These are phyloP conservation scores for Chrysocyon brachyurus DNA, from an alignment of 2,797 vertebrate species.

Conservation along the genomic window DNA sequence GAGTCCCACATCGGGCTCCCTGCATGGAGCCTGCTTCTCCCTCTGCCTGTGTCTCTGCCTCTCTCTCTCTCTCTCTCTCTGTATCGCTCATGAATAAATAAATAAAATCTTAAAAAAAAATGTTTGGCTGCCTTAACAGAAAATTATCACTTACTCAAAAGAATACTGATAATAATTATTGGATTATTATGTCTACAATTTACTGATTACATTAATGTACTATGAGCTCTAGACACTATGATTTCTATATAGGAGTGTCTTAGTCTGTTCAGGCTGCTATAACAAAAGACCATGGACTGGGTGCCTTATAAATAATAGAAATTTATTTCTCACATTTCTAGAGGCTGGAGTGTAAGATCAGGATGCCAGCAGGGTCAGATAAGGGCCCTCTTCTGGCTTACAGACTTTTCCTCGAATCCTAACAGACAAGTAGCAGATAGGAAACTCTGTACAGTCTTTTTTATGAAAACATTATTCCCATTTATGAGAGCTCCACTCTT, in stretches of 20 bases:
- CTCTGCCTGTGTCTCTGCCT: no score
- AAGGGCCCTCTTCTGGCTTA: not conserved
- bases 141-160: slow-evolving; percentile 42
- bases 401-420: not conserved
- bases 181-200: not conserved
- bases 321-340: slow-evolving; percentile 12
- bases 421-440: not conserved
- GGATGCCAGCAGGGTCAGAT: not conserved
- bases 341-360: not conserved
- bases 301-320: not conserved
- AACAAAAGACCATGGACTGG: not conserved
- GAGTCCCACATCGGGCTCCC: no score
- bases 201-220: not conserved
- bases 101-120: not conserved
- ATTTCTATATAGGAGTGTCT: not conserved
- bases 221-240: not conserved
- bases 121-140: not conserved
- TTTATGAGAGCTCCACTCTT: not conserved
- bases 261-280: not conserved
- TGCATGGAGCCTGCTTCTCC: no score
- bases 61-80: no score
- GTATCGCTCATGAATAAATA: no score
- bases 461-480: not conserved
- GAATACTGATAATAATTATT: not conserved
- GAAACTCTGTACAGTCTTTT: not conserved